Evolutionary conservation across 1,140 invertebrate species (phyloP), one percentile per base, ranked within the genome.

Genomic region (Schlechtendalia chinensis): DNA sequence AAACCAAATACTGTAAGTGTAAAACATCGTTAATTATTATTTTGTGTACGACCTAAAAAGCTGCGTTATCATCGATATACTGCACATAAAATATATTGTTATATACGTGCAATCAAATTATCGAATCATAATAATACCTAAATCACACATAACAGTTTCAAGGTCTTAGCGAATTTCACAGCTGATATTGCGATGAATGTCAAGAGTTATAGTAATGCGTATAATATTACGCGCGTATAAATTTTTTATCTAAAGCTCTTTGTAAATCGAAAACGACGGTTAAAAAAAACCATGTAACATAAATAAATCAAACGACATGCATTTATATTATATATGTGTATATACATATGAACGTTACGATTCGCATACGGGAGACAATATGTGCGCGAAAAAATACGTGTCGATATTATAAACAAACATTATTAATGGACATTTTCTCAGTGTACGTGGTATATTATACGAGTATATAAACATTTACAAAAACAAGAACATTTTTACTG

Each of bases 141-240:
- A 39, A 4, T 39, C 32, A 39, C 8, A 39, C 8, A 8, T 39
- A 39, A 50, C 67, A 17, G 69, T 72, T n/a, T 5, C 69, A 72
- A 72, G 69, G 69, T 29, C 24, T 72, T 54, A 2, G 69, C 50
- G 1, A 27, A 72, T 72, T 72, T 72, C 17, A 54, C 69, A 53
- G 69, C 47, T 72, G 69, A 72, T 50, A 50, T 54, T 47, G 5
- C 17, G 22, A 47, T 1, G 19, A 54, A 72, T 72, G 47, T 72
- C 27, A 72, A 72, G 50, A 54, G 67, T 53, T 22, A 47, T 47
- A 24, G 6, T 8, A 24, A 11, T 47, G 45, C 3, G 6, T 54
- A 45, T 65, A 19, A 8, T 65, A 39, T 65, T 65, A n/a, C 61
- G 29, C 19, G 11, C 10, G 32, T 39, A 39, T 39, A 65, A n/a